A percentile compares a stretch with the other conserved stretches of the same genome.
These are phyloP conservation scores for Ceraclea dissimilis DNA, from an alignment of 2,888 invertebrate species.

Conservation along the genomic window DNA sequence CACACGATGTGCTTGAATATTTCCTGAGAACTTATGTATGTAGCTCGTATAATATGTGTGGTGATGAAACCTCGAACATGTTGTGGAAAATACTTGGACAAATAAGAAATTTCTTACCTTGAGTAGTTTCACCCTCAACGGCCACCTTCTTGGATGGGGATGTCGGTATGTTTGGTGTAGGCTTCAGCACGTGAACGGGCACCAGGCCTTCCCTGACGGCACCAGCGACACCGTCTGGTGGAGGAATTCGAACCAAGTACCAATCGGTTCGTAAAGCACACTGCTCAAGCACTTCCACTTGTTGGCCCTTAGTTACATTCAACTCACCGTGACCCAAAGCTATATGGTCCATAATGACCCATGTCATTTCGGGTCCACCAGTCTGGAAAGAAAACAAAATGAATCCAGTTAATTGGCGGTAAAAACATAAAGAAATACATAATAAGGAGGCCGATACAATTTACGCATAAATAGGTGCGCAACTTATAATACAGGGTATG, in stretches of 20 bases:
- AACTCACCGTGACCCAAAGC: slow-evolving; percentile 74
- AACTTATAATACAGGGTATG: too few relatives aligned
- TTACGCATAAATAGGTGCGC: too few relatives aligned
- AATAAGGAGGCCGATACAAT: too few relatives aligned
- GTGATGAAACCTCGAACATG: too few relatives aligned
- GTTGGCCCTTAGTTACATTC: slow-evolving; percentile 83
- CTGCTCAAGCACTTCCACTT: slow-evolving; percentile 85
- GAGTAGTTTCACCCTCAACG: slow-evolving; percentile 1
- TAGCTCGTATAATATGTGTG: too few relatives aligned
- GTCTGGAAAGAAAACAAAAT: slow-evolving; percentile 51
- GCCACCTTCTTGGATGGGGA: slow-evolving; percentile 7
- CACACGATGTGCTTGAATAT: too few relatives aligned
- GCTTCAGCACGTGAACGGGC: slow-evolving; percentile 70
- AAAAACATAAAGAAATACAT: too few relatives aligned
- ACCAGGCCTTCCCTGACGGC: slow-evolving; percentile 71
- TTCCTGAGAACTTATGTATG: too few relatives aligned
- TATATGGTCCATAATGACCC: slow-evolving; percentile 81
- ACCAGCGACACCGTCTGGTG: slow-evolving; percentile 49
- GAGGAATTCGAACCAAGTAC: slow-evolving; percentile 59
- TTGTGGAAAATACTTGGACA: too few relatives aligned
- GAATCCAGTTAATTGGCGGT: too few relatives aligned
- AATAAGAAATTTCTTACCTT: slow-evolving; percentile 1
- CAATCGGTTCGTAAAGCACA: slow-evolving; percentile 60
- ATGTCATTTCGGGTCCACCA: slow-evolving; percentile 79
- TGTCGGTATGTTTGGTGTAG: slow-evolving; percentile 29